These are phyloP conservation scores for Pseudobourletiella spinata DNA, from an alignment of 1,140 invertebrate genomes.

Conservation along the genomic window DNA sequence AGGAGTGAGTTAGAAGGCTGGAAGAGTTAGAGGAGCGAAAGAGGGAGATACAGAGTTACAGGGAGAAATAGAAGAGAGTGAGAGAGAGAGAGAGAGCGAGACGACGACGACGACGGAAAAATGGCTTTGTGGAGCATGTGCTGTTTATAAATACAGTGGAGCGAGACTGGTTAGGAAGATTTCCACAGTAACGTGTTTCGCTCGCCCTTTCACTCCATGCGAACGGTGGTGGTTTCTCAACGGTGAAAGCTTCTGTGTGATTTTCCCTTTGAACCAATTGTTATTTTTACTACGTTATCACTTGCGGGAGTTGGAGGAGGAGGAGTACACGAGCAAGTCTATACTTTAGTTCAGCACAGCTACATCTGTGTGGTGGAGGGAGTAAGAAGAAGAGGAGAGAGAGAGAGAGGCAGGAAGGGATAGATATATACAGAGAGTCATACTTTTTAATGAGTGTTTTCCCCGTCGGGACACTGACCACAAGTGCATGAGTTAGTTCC, in stretches of 20 bases:
- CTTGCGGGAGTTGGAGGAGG: no score
- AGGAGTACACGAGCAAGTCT: no score
- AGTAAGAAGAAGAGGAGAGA: no score
- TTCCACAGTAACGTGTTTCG: slow-evolving; percentile 25
- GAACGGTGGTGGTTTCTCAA: slow-evolving; percentile 30
- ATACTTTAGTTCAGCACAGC: no score
- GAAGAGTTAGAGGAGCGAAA: background rate
- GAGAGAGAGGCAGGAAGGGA: no score
- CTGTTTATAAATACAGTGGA: slow-evolving; percentile 32
- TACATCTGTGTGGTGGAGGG: no score
- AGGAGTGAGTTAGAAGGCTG: no score
- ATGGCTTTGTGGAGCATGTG: slow-evolving; percentile 32
- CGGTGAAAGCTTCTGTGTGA: slow-evolving; percentile 32
- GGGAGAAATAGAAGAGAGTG: background rate
- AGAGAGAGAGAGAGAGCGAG: slow-evolving; percentile 1
- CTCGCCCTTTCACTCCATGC: slow-evolving; percentile 19
- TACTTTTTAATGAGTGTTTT: no score
- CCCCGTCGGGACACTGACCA: no score
- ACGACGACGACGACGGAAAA: slow-evolving; percentile 10
- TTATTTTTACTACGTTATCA: no score
- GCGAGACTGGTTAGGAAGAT: slow-evolving; percentile 19
- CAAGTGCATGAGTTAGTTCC: no score
- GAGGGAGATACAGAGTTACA: background rate
- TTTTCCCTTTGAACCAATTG: slow-evolving; percentile 22
- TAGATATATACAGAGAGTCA: no score